Conservation (phyloP, 2,113 vertebrate species). For the Nibea albiflora region DNA sequence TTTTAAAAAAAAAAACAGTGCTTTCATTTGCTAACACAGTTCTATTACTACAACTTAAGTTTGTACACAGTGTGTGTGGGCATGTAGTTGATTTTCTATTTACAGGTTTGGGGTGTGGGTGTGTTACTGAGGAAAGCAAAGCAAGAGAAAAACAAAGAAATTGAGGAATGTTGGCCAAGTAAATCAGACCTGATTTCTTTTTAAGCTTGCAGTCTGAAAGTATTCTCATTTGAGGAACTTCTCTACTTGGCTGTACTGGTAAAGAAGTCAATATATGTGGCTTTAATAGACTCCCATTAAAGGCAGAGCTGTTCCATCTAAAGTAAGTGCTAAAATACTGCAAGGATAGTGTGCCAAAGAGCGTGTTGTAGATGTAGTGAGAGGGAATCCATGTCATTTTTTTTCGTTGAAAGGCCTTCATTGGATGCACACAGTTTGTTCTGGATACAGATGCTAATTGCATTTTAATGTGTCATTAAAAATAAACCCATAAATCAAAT, state of each 20-base stretch:
- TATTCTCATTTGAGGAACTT: slow-evolving; percentile 29
- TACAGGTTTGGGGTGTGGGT: background rate
- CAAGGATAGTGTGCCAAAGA: slow-evolving; percentile 36
- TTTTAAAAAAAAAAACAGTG: slow-evolving; percentile 1
- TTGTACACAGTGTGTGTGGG: background rate
- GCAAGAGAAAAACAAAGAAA: slow-evolving; percentile 29
- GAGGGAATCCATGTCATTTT: slow-evolving; percentile 63
- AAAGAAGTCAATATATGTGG: slow-evolving; percentile 59
- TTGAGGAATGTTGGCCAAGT: slow-evolving; percentile 5
- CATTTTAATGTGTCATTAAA: slow-evolving; percentile 87
- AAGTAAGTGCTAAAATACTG: slow-evolving; percentile 61
- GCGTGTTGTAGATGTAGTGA: slow-evolving; percentile 50
- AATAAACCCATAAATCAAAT: slow-evolving; percentile 85
- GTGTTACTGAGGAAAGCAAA: slow-evolving; percentile 26
- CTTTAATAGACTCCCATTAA: slow-evolving; percentile 72
- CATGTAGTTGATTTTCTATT: background rate
- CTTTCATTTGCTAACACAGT: slow-evolving; percentile 22
- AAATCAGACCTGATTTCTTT: slow-evolving; percentile 30
- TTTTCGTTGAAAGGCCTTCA: slow-evolving; percentile 67
- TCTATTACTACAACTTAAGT: background rate
- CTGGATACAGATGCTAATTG: slow-evolving; percentile 84
- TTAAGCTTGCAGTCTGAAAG: slow-evolving; percentile 4
- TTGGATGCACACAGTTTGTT: slow-evolving; percentile 81
- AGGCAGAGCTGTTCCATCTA: slow-evolving; percentile 57
- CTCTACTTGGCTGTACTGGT: slow-evolving; percentile 24